Percentiles rank a stretch among this genome's conserved stretches.
These are phyloP conservation scores for Bombus vancouverensis DNA, from an alignment of 1,140 invertebrate genomes.

Conservation along the genomic window DNA sequence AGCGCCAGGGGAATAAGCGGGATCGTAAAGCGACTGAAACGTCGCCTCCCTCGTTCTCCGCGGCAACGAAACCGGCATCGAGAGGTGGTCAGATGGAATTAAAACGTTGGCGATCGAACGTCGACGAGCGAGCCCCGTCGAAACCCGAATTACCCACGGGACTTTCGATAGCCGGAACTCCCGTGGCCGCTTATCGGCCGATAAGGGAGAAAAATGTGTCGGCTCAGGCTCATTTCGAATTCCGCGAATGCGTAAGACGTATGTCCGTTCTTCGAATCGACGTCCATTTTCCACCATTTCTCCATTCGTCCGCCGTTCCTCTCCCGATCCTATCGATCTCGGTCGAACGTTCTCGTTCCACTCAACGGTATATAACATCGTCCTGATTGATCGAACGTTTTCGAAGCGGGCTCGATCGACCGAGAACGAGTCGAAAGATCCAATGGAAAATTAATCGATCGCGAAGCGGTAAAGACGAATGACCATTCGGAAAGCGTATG, in stretches of 20 bases:
- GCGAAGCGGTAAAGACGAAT: background rate
- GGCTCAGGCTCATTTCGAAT: background rate
- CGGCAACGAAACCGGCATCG: background rate
- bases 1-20: background rate
- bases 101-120: background rate
- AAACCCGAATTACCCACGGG: constrained; percentile 5
- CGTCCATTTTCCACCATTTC: background rate
- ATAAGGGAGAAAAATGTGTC: constrained; percentile 27
- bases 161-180: background rate
- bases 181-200: background rate
- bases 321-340: background rate
- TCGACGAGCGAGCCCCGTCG: background rate
- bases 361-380: no score
- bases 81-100: background rate
- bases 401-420: background rate
- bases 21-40: background rate
- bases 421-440: background rate
- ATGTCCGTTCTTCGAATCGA: constrained; percentile 5
- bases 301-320: background rate
- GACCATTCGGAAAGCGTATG: background rate
- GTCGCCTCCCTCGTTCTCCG: background rate
- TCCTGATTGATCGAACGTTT: background rate
- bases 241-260: constrained; percentile 17
- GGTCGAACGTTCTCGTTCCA: background rate
- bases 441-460: constrained; percentile 14